phyloP scores from a whole-genome alignment of 1,140 invertebrate species.

The Drosophila nigrodunni region DNA sequence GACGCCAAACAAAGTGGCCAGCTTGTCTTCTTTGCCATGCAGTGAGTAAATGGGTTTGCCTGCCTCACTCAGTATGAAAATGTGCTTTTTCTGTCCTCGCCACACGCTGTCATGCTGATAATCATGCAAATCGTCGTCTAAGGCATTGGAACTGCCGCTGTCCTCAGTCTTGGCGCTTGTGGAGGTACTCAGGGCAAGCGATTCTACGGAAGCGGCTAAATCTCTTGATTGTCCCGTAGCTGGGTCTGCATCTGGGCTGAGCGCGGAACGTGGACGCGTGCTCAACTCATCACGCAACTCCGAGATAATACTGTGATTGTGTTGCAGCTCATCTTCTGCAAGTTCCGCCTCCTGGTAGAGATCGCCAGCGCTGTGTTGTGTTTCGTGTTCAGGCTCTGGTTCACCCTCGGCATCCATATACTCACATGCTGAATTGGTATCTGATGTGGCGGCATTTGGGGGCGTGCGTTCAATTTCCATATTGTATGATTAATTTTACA shows the following conservation, averaged over 20 bases:
- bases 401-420: conserved; percentile 74
- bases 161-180: conserved; percentile 73
- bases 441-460: conserved; percentile 52
- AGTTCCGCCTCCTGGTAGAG: conserved; percentile 72
- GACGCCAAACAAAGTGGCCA: conserved; percentile 97
- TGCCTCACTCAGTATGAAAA: conserved; percentile 97
- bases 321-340: conserved; percentile 52
- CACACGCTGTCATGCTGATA: conserved; percentile 89
- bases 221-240: conserved; percentile 28
- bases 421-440: conserved; percentile 66
- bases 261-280: conserved; percentile 18
- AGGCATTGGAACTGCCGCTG: conserved; percentile 40
- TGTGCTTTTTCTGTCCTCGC: conserved; percentile 93
- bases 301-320: conserved; percentile 75
- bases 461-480: conserved; percentile 75
- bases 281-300: conserved; percentile 61
- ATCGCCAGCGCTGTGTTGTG: conserved; percentile 32
- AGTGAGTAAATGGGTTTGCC: conserved; percentile 98
- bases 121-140: conserved; percentile 84
- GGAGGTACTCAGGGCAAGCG: conserved; percentile 67
- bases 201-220: conserved; percentile 65
- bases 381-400: conserved; percentile 51
- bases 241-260: conserved; percentile 56
- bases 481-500: conserved; percentile 27
- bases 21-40: conserved; percentile 97